Evolutionary conservation across 2,888 invertebrate genomes (phyloP).

Genomic region (Spatulosminthurus flaviceps): DNA sequence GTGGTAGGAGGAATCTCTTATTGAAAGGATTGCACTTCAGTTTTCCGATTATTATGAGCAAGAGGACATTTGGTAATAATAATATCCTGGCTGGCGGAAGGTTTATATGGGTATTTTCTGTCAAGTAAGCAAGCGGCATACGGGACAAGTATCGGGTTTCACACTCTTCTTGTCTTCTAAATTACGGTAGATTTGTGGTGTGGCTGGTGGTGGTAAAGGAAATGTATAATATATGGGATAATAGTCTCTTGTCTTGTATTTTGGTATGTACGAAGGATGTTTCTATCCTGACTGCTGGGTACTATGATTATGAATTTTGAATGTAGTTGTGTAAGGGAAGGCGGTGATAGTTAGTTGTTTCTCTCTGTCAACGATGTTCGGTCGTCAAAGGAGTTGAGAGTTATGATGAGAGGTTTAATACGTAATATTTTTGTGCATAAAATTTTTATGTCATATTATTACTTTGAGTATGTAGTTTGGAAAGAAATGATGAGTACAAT

Average conservation of each 20-base stretch:
- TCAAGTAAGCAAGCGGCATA: neutral
- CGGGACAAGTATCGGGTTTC: neutral
- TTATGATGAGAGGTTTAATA: neutral
- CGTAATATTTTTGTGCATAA: neutral
- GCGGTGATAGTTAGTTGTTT: neutral
- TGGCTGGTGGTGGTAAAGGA: too few relatives aligned
- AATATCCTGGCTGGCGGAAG: too few relatives aligned
- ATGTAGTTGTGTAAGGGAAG: neutral
- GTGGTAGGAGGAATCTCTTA: too few relatives aligned
- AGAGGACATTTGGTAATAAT: neutral
- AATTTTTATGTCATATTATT: neutral
- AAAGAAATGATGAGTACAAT: neutral
- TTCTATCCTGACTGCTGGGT: too few relatives aligned
- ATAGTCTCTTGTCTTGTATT: too few relatives aligned
- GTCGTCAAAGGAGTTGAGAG: neutral
- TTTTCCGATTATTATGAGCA: constrained; percentile 5
- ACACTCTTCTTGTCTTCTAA: constrained; percentile 6
- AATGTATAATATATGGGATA: too few relatives aligned
- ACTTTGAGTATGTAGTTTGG: neutral
- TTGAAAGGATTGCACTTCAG: neutral
- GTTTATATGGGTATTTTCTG: neutral
- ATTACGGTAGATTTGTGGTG: constrained; percentile 8
- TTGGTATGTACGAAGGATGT: too few relatives aligned
- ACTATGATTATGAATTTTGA: too few relatives aligned
- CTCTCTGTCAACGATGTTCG: neutral